A percentile compares a stretch with the other conserved stretches of the same genome.
Evolutionary conservation across 2,888 invertebrate genomes (phyloP).

Genomic region (Phaonia tiefii): DNA sequence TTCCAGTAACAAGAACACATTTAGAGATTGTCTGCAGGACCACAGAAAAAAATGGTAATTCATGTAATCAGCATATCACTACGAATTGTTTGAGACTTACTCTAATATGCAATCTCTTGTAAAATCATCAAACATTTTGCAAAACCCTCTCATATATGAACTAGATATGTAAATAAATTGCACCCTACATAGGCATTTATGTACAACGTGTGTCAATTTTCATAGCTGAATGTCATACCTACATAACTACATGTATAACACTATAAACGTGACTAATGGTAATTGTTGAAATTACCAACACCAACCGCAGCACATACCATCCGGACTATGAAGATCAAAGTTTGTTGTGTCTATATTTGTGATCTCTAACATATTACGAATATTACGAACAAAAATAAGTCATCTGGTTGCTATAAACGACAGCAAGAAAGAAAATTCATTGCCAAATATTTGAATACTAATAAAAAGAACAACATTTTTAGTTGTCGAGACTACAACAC

Average conservation of each 20-base stretch:
- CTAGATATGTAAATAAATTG: no score
- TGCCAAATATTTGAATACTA: slow-evolving; percentile 13
- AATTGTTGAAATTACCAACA: slow-evolving; percentile 15
- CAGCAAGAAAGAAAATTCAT: slow-evolving; percentile 8
- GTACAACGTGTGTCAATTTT: no score
- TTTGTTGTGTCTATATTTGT: not conserved
- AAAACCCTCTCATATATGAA: no score
- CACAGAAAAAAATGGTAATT: no score
- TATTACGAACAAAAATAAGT: slow-evolving; percentile 13
- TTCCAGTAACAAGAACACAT: no score
- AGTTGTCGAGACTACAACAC: not conserved
- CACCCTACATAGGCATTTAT: no score
- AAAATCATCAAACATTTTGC: no score
- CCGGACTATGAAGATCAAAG: not conserved
- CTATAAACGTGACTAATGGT: slow-evolving; percentile 29
- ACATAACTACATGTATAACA: not conserved
- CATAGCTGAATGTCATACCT: no score
- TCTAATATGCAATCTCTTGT: no score
- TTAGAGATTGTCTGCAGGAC: no score
- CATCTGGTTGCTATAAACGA: slow-evolving; percentile 8
- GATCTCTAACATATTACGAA: slow-evolving; percentile 24
- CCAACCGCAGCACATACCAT: not conserved
- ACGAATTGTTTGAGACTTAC: no score
- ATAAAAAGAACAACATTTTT: not conserved
- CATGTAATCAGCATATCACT: no score